phyloP scores from a whole-genome alignment of 1,140 invertebrate species.

The Rhizoglyphus robini region DNA sequence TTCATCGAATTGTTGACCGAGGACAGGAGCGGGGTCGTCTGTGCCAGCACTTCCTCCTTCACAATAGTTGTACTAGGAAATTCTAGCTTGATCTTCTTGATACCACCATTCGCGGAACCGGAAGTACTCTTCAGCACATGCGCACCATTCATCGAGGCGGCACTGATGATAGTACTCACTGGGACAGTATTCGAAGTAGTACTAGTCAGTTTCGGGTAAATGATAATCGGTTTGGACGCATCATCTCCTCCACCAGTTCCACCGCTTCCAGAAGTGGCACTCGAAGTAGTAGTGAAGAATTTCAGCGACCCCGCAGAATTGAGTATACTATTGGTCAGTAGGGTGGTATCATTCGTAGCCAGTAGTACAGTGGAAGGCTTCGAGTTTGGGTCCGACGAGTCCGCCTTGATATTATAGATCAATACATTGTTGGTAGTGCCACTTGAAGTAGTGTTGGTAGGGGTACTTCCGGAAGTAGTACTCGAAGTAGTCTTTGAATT shows the following conservation, averaged over 20 bases:
- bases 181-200: not conserved
- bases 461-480: no score
- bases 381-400: not conserved
- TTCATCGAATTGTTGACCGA: no score
- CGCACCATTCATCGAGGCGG: no score
- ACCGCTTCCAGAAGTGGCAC: not conserved
- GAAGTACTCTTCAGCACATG: not conserved
- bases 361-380: not conserved
- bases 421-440: not conserved
- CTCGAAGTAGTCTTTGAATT: no score
- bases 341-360: not conserved
- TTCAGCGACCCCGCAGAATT: not conserved
- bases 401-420: not conserved
- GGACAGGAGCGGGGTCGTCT: not conserved
- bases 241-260: not conserved
- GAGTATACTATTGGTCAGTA: not conserved
- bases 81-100: not conserved
- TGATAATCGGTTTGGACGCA: not conserved
- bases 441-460: no score
- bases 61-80: no score
- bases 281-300: not conserved
- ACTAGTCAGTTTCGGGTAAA: not conserved
- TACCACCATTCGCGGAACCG: not conserved
- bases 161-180: not conserved
- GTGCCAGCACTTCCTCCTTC: not conserved